These are phyloP conservation scores for Cheiracanthium punctorium DNA, from an alignment of 2,888 invertebrate genomes.

Conservation along the genomic window DNA sequence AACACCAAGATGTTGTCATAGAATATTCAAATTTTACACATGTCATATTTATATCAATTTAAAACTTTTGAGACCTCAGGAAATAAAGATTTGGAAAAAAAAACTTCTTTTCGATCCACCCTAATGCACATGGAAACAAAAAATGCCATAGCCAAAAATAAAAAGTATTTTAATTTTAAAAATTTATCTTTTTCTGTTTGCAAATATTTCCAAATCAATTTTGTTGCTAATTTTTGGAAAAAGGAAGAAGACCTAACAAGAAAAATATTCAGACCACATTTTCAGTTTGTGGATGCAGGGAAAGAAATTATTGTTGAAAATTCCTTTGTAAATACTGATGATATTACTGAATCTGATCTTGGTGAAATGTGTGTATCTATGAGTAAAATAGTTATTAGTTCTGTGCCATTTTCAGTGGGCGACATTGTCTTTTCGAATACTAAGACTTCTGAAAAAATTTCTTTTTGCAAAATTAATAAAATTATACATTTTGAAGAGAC, in stretches of 20 bases:
- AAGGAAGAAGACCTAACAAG: neutral
- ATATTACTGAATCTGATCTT: too few relatives aligned
- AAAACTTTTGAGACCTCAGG: too few relatives aligned
- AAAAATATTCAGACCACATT: neutral
- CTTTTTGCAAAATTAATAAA: slow-evolving; percentile 18
- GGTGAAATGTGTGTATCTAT: neutral
- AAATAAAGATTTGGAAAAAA: too few relatives aligned
- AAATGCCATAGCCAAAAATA: slow-evolving; percentile 11
- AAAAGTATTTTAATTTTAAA: neutral
- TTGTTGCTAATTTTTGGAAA: neutral
- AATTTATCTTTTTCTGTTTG: neutral
- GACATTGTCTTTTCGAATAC: neutral
- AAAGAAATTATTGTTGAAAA: neutral
- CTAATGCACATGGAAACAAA: too few relatives aligned
- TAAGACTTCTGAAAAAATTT: slow-evolving; percentile 9
- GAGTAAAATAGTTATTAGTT: neutral
- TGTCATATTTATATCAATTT: too few relatives aligned
- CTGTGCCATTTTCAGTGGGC: too few relatives aligned
- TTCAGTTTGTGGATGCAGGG: neutral
- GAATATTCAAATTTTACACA: too few relatives aligned
- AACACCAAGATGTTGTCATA: too few relatives aligned
- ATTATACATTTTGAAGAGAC: too few relatives aligned
- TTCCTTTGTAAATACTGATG: too few relatives aligned
- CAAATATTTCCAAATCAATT: neutral
- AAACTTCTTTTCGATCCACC: too few relatives aligned